Conservation (phyloP, 2,113 vertebrate genomes). For the Butorides virescens region DNA sequence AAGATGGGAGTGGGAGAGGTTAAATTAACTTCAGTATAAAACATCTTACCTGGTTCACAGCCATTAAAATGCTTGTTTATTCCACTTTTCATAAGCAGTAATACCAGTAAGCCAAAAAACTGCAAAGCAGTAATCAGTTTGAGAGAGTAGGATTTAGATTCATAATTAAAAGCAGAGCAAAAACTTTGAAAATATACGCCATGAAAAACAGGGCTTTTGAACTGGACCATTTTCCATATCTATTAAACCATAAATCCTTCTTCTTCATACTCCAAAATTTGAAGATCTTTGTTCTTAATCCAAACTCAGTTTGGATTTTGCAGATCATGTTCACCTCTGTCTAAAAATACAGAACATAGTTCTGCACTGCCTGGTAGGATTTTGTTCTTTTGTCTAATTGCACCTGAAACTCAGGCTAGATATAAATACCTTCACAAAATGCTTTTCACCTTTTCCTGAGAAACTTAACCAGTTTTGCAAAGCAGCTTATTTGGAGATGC, state of each 20-base stretch:
- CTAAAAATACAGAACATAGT: not conserved
- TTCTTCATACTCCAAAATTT: not conserved
- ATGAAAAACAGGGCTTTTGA: not conserved
- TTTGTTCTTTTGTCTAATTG: not conserved
- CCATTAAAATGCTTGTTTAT: not conserved
- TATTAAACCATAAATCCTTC: not conserved
- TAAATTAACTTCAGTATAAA: not conserved
- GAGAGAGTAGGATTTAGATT: not conserved
- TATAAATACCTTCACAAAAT: not conserved
- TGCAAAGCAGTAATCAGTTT: not conserved
- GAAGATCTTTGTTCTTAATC: not conserved
- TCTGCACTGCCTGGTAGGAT: not conserved
- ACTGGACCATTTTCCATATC: not conserved
- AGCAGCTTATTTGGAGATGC: not conserved
- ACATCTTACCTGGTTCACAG: not conserved
- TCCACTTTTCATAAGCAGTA: not conserved
- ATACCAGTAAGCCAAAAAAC: not conserved
- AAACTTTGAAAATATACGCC: not conserved
- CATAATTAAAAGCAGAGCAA: not conserved
- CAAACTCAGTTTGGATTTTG: not conserved
- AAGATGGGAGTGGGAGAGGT: not conserved
- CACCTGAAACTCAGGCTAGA: not conserved
- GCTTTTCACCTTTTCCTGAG: not conserved
- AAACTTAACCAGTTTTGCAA: not conserved
- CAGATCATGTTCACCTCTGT: not conserved